Percentiles rank a stretch among this genome's conserved stretches.
Conservation (phyloP, 2,797 vertebrate genomes). For the Muscicapa striata region DNA sequence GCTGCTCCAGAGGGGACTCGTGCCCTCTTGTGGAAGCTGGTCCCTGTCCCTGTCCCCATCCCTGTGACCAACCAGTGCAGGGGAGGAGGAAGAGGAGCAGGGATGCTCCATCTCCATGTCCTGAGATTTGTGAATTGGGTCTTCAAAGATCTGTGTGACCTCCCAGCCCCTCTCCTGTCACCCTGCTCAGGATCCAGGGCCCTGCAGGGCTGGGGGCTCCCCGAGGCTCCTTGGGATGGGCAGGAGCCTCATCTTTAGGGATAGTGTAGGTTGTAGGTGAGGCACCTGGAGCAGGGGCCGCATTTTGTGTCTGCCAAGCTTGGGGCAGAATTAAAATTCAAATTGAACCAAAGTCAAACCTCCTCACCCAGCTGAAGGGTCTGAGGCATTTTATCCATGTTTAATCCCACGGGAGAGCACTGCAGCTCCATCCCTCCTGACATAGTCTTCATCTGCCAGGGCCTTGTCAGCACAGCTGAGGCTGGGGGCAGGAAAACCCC, state of each 20-base stretch:
- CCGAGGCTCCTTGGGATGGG: accelerated
- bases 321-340: neutral
- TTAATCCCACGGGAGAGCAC: accelerated
- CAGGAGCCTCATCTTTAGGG: neutral
- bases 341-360: neutral
- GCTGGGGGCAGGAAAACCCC: neutral
- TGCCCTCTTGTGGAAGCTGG: conserved; percentile 51
- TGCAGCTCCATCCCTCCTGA: neutral
- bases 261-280: neutral
- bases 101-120: neutral
- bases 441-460: neutral
- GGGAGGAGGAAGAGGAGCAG: neutral
- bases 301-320: neutral
- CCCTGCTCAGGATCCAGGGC: neutral
- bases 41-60: neutral
- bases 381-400: neutral
- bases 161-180: neutral
- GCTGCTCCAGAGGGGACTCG: neutral
- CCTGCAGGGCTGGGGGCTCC: accelerated
- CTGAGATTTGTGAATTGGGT: neutral
- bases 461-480: neutral
- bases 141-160: accelerated
- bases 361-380: neutral
- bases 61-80: neutral
- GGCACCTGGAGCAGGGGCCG: neutral